Percentiles rank a stretch among this genome's conserved stretches.
Evolutionary conservation across 2,888 invertebrate species (phyloP).

Genomic region (Nemotelus pantherinus): DNA sequence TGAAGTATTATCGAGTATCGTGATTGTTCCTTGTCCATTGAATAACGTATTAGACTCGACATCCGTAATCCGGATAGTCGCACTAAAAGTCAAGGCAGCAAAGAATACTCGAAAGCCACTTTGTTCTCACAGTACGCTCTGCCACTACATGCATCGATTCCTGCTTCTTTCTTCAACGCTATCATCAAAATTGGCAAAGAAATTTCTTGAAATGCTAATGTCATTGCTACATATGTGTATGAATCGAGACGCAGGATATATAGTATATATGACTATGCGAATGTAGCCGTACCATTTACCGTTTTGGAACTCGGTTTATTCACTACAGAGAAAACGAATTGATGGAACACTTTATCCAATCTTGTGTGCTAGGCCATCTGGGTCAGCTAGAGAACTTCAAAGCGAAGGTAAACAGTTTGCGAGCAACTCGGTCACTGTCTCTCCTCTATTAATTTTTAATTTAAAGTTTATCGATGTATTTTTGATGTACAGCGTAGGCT

Average conservation of each 20-base stretch:
- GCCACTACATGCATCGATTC: too few relatives aligned
- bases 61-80: not conserved
- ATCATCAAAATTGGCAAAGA: too few relatives aligned
- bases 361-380: not conserved
- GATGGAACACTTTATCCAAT: not conserved
- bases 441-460: conserved; percentile 28
- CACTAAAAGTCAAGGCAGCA: not conserved
- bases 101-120: not conserved
- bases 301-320: not conserved
- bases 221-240: not conserved
- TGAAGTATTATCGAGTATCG: not conserved
- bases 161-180: too few relatives aligned
- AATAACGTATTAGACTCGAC: not conserved
- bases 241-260: not conserved
- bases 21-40: conserved; percentile 6
- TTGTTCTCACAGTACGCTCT: too few relatives aligned
- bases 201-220: not conserved
- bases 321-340: not conserved
- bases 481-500: too few relatives aligned
- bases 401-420: not conserved
- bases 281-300: not conserved
- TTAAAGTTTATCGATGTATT: not conserved
- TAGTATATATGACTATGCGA: not conserved
- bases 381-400: conserved; percentile 6
- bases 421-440: conserved; percentile 29